These are phyloP conservation scores for Lepus townsendii DNA, from an alignment of 2,797 vertebrate species.

Conservation along the genomic window DNA sequence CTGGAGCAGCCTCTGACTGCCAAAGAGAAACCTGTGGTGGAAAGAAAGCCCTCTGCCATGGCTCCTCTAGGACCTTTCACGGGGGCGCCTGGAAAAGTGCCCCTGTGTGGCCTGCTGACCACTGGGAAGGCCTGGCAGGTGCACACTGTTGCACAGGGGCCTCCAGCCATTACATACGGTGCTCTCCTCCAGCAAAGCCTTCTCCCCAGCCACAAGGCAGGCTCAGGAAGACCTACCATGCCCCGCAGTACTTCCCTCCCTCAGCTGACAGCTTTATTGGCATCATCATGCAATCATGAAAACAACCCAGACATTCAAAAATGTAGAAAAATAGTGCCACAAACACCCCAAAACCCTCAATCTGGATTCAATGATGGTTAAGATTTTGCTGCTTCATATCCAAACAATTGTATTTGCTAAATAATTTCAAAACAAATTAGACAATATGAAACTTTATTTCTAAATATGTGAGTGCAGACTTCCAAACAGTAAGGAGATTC, in stretches of 20 bases:
- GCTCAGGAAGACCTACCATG: background rate
- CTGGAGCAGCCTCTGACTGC: constrained; percentile 91
- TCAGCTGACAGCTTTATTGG: constrained; percentile 14
- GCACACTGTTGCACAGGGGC: constrained; percentile 88
- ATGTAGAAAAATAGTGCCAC: background rate
- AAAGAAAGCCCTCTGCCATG: constrained; percentile 89
- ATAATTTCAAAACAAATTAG: constrained; percentile 22
- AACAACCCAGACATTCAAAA: constrained; percentile 16
- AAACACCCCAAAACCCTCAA: background rate
- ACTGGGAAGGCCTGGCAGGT: constrained; percentile 93
- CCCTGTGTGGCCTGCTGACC: constrained; percentile 89
- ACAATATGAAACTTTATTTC: background rate
- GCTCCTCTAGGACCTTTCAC: constrained; percentile 92
- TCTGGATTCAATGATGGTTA: background rate
- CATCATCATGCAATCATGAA: background rate
- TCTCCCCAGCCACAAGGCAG: constrained; percentile 77
- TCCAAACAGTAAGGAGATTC: background rate
- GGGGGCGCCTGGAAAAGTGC: constrained; percentile 95
- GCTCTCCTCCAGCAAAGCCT: constrained; percentile 68
- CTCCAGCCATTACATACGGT: constrained; percentile 91
- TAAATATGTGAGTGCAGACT: background rate
- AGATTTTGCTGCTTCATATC: constrained; percentile 19
- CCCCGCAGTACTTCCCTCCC: background rate
- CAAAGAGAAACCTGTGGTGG: constrained; percentile 92
- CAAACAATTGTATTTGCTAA: background rate